Evolutionary conservation across 2,113 vertebrate genomes (phyloP).

Genomic region (Lagopus leucura): DNA sequence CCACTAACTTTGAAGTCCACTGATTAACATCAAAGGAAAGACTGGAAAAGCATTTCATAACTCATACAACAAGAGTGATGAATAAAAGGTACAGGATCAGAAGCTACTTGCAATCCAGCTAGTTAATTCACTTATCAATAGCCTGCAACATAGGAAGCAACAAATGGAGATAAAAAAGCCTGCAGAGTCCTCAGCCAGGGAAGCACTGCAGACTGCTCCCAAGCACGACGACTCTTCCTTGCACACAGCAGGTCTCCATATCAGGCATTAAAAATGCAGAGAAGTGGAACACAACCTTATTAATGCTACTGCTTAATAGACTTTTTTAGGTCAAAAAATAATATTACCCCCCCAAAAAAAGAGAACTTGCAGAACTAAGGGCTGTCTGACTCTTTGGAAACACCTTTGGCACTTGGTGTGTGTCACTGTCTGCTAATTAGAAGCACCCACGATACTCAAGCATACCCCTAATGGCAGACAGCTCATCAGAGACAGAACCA

Average conservation of each 20-base stretch:
- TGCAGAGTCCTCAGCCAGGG: neutral
- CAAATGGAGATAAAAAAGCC: neutral
- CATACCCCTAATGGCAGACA: constrained; percentile 48
- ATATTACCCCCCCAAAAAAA: neutral
- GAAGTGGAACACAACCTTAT: neutral
- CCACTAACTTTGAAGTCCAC: neutral
- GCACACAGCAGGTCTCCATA: neutral
- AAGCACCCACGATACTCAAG: constrained; percentile 16
- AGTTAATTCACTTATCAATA: neutral
- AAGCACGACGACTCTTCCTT: neutral
- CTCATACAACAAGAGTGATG: neutral
- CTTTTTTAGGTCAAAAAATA: neutral
- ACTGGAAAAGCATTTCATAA: neutral
- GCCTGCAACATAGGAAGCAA: neutral
- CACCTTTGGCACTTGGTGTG: constrained; percentile 8
- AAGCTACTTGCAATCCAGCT: neutral
- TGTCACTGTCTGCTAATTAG: constrained; percentile 52
- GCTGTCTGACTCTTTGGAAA: constrained; percentile 37
- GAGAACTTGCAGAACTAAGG: neutral
- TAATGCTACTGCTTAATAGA: neutral
- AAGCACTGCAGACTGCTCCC: neutral
- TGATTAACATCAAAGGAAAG: neutral
- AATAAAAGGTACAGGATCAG: neutral
- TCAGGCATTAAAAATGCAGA: neutral
- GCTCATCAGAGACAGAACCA: constrained; percentile 43